Conservation (phyloP, 2,797 vertebrate species). For the Rhabdomys pumilio region DNA sequence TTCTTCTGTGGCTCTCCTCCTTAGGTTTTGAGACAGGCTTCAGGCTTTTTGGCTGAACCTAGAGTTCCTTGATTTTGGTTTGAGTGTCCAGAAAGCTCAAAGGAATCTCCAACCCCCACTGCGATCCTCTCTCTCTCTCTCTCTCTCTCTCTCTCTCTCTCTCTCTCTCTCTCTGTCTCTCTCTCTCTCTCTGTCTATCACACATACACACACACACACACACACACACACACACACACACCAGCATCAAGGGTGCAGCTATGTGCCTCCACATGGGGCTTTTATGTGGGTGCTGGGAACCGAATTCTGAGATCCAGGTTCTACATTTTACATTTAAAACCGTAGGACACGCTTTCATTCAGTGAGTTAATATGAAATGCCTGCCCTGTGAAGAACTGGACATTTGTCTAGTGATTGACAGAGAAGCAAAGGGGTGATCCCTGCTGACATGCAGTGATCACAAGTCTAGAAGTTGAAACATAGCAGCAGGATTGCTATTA, state of each 20-base stretch:
- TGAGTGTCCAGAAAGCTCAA: not conserved
- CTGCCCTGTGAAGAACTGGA: not conserved
- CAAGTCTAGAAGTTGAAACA: not conserved
- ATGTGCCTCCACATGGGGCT: not conserved
- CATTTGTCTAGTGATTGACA: not conserved
- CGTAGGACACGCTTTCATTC: not conserved
- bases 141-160: too few relatives aligned
- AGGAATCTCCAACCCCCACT: not conserved
- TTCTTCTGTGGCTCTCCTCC: not conserved
- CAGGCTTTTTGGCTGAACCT: not conserved
- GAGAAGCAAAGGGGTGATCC: not conserved
- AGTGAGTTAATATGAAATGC: not conserved
- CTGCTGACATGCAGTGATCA: not conserved
- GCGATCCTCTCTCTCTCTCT: too few relatives aligned
- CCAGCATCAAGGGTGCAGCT: not conserved
- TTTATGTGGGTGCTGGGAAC: not conserved
- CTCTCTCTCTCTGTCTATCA: too few relatives aligned
- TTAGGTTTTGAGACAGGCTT: not conserved
- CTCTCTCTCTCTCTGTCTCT: too few relatives aligned
- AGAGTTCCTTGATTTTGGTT: not conserved
- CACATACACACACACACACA: not conserved
- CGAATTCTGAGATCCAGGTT: not conserved
- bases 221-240: not conserved
- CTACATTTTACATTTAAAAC: slow-evolving; percentile 51
- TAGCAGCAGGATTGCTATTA: not conserved